Conservation (phyloP, 2,113 vertebrate genomes). For the Platysteira castanea region DNA sequence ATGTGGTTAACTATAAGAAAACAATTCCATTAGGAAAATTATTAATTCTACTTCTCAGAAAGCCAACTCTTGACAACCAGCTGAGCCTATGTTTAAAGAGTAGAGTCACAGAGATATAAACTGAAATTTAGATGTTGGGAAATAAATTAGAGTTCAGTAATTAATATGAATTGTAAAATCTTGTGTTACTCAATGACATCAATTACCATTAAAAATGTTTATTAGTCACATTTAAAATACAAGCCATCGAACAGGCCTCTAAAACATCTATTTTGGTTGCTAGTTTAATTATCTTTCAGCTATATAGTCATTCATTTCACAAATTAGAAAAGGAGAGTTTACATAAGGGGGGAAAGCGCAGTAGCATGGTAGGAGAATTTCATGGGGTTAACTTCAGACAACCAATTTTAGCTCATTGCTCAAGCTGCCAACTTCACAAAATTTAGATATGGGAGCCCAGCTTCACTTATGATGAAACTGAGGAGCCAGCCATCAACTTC, state of each 20-base stretch:
- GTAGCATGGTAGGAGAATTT: background rate
- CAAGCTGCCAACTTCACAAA: background rate
- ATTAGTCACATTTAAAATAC: constrained; percentile 29
- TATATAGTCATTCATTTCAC: background rate
- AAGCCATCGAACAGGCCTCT: background rate
- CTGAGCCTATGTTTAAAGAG: background rate
- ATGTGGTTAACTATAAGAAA: background rate
- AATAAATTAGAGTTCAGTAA: constrained; percentile 11
- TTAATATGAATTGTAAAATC: constrained; percentile 18
- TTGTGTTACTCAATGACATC: background rate
- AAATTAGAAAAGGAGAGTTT: constrained; percentile 3
- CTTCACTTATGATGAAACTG: background rate
- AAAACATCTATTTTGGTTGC: background rate
- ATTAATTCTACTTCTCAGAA: background rate
- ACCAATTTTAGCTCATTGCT: background rate
- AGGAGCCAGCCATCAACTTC: background rate
- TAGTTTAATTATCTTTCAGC: constrained; percentile 32
- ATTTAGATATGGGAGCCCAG: background rate
- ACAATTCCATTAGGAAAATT: background rate
- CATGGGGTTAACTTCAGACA: background rate
- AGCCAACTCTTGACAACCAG: background rate
- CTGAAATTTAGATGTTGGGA: background rate
- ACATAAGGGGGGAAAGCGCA: background rate
- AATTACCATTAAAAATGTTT: background rate
- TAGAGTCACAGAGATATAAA: background rate